Evolutionary conservation across 2,797 vertebrate genomes (phyloP).

Genomic region (Phataginus tricuspis): DNA sequence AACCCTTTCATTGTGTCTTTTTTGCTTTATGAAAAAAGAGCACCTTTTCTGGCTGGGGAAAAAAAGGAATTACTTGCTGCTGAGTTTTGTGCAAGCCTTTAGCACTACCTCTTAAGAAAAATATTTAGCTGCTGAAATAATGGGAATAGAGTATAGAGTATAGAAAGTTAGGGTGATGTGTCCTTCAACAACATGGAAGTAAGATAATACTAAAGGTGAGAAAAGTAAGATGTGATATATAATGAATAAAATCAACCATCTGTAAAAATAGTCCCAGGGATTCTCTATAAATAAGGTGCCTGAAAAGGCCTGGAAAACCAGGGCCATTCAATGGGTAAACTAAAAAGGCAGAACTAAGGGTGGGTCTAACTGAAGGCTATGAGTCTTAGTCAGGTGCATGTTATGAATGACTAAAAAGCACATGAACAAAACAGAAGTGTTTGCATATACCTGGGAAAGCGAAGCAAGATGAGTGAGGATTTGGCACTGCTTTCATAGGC

Average conservation of each 20-base stretch:
- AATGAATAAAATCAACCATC: neutral
- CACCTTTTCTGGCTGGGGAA: neutral
- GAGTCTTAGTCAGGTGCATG: neutral
- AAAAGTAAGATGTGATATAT: neutral
- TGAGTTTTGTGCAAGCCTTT: neutral
- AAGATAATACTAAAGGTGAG: neutral
- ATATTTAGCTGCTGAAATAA: neutral
- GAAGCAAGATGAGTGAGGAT: neutral
- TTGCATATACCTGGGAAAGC: neutral
- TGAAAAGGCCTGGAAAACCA: neutral
- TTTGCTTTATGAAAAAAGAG: conserved; percentile 1
- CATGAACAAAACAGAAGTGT: neutral
- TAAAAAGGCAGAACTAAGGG: neutral
- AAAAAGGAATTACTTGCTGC: neutral
- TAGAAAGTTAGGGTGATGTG: neutral
- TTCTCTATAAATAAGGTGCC: neutral
- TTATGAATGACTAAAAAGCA: neutral
- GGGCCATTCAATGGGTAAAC: neutral
- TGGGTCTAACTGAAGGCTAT: neutral
- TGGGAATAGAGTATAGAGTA: neutral
- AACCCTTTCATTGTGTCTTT: neutral
- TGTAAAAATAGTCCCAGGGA: neutral
- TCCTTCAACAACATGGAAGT: neutral
- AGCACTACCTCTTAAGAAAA: neutral
- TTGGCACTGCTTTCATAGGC: neutral